A percentile compares a stretch with the other conserved stretches of the same genome.
phyloP scores from a whole-genome alignment of 2,888 invertebrate genomes.

The Coecobrya sp. region DNA sequence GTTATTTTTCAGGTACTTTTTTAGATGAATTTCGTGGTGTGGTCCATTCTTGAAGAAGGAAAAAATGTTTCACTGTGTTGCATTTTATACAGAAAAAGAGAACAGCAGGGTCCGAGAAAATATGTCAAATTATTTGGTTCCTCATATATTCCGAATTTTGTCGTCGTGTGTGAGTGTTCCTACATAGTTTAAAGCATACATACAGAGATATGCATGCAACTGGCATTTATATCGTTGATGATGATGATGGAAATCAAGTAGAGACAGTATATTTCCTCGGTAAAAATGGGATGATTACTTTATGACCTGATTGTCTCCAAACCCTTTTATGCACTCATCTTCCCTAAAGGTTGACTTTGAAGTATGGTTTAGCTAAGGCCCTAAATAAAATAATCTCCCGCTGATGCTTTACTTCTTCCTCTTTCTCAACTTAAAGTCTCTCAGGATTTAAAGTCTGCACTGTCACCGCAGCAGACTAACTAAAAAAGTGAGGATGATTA shows the following conservation, averaged over 20 bases:
- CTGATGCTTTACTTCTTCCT: slow-evolving; percentile 31
- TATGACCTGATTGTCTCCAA: slow-evolving; percentile 74
- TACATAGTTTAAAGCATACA: not conserved
- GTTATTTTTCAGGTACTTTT: not conserved
- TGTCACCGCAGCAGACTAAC: not conserved
- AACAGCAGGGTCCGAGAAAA: slow-evolving; percentile 69
- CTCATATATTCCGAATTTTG: slow-evolving; percentile 40
- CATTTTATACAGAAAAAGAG: not conserved
- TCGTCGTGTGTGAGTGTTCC: slow-evolving; percentile 34
- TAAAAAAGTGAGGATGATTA: slow-evolving; percentile 29
- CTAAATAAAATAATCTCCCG: slow-evolving; percentile 62
- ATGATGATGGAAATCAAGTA: not conserved
- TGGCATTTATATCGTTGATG: not conserved
- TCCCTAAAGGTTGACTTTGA: slow-evolving; percentile 50
- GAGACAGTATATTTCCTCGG: not conserved
- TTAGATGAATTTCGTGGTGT: not conserved
- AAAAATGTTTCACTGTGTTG: not conserved
- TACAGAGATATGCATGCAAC: not conserved
- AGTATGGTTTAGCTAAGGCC: not conserved
- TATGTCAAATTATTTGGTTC: slow-evolving; percentile 81
- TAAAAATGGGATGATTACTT: slow-evolving; percentile 76
- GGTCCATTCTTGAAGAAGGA: not conserved
- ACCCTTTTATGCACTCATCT: slow-evolving; percentile 20
- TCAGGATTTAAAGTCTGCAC: not conserved
- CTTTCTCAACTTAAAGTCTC: not conserved